A percentile compares a stretch with the other conserved stretches of the same genome.
phyloP scores from a whole-genome alignment of 2,888 invertebrate genomes.

The Dasypogon diadema region DNA sequence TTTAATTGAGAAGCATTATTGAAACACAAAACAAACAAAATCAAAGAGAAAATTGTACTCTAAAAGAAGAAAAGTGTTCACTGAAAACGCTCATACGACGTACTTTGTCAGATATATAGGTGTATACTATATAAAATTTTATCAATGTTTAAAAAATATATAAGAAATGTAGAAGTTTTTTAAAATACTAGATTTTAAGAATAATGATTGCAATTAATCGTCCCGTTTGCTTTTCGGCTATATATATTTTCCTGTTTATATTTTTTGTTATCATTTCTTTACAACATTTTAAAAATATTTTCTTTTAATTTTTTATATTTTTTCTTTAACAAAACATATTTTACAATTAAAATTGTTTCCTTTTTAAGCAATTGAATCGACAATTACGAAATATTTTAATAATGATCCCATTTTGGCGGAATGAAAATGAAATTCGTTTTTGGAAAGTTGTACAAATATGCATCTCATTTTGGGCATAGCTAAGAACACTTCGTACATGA shows the following conservation, averaged over 20 bases:
- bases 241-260: slow-evolving; percentile 17
- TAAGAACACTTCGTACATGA: no score
- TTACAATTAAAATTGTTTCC: slow-evolving; percentile 22
- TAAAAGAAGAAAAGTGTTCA: slow-evolving; percentile 24
- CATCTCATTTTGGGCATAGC: no score
- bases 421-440: neutral
- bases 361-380: slow-evolving; percentile 42
- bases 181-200: slow-evolving; percentile 27
- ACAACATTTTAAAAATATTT: slow-evolving; percentile 46
- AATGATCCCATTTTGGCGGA: neutral
- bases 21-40: slow-evolving; percentile 28
- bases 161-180: slow-evolving; percentile 18
- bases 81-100: slow-evolving; percentile 50
- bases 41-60: slow-evolving; percentile 2
- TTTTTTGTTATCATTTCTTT: neutral
- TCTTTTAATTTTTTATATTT: neutral
- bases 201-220: slow-evolving; percentile 44
- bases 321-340: slow-evolving; percentile 26
- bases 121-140: slow-evolving; percentile 15
- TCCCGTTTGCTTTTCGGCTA: slow-evolving; percentile 31
- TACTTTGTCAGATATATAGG: neutral
- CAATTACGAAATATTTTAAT: neutral
- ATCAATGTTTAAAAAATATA: slow-evolving; percentile 29
- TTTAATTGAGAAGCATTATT: slow-evolving; percentile 35
- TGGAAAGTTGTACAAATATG: no score